Evolutionary conservation across 2,797 vertebrate genomes (phyloP).

Genomic region (Phrynocephalus guinanensis): DNA sequence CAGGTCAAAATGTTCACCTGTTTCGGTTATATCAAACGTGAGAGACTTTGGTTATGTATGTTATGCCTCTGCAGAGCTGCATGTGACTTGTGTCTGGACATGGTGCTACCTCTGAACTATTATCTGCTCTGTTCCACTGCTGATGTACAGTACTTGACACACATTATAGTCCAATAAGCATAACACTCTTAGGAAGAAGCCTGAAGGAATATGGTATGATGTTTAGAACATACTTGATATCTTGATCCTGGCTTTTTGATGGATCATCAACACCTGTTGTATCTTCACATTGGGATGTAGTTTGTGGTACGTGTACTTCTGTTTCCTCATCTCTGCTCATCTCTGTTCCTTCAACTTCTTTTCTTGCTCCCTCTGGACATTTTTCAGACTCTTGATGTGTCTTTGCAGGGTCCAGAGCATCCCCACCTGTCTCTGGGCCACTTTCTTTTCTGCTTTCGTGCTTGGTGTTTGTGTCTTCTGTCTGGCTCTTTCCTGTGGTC

Average conservation of each 20-base stretch:
- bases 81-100: neutral
- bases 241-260: conserved; percentile 49
- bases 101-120: neutral
- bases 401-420: conserved; percentile 35
- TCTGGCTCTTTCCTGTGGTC: conserved; percentile 45
- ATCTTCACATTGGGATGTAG: conserved; percentile 44
- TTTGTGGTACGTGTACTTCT: conserved; percentile 41
- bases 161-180: conserved; percentile 1
- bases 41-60: neutral
- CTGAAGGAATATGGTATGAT: neutral
- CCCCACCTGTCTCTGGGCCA: conserved; percentile 43
- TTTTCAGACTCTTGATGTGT: conserved; percentile 45
- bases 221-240: conserved; percentile 59
- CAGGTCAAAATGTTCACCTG: neutral
- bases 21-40: neutral
- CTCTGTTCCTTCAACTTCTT: conserved; percentile 39
- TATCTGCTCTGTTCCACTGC: neutral
- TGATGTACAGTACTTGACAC: conserved; percentile 12
- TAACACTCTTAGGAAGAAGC: neutral
- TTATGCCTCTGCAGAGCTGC: neutral
- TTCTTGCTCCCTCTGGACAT: conserved; percentile 32
- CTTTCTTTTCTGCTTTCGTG: conserved; percentile 45
- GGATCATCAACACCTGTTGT: conserved; percentile 38
- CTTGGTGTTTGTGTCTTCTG: conserved; percentile 18
- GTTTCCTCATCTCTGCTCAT: conserved; percentile 37